Percentiles rank a stretch among this genome's conserved stretches.
These are phyloP conservation scores for Zosterops pallidus DNA, from an alignment of 2,113 vertebrate species.

Conservation along the genomic window DNA sequence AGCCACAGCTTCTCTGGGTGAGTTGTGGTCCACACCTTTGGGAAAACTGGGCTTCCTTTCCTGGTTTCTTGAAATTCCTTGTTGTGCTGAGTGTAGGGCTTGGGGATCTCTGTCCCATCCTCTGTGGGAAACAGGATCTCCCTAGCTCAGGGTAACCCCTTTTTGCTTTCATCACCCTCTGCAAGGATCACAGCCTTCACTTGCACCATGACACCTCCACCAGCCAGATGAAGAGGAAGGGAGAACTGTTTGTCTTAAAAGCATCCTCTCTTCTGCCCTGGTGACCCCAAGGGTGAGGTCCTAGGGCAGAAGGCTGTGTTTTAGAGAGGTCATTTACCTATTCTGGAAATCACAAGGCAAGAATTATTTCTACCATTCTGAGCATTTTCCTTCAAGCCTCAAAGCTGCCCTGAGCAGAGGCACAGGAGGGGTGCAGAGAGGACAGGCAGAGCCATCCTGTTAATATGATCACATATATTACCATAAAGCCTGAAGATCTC, in stretches of 20 bases:
- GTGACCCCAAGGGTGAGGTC: neutral
- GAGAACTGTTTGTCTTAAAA: neutral
- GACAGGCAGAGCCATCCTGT: neutral
- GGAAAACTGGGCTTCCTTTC: neutral
- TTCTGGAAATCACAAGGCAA: neutral
- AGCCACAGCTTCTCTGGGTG: neutral
- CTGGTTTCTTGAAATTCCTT: neutral
- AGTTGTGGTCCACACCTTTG: neutral
- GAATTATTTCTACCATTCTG: neutral
- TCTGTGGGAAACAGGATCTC: neutral
- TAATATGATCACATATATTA: neutral
- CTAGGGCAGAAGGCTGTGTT: neutral
- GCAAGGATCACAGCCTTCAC: neutral
- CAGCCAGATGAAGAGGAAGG: neutral
- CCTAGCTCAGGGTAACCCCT: neutral
- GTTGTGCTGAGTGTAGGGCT: accelerated
- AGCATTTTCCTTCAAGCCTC: neutral
- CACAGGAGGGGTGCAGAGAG: neutral
- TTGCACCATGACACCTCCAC: neutral
- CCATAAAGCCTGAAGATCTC: neutral
- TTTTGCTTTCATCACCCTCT: neutral
- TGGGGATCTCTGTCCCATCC: neutral
- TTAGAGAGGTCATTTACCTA: neutral
- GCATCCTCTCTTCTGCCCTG: neutral
- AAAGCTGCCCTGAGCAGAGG: neutral